phyloP scores from a whole-genome alignment of 1,140 invertebrate genomes.

The Euwallacea similis region DNA sequence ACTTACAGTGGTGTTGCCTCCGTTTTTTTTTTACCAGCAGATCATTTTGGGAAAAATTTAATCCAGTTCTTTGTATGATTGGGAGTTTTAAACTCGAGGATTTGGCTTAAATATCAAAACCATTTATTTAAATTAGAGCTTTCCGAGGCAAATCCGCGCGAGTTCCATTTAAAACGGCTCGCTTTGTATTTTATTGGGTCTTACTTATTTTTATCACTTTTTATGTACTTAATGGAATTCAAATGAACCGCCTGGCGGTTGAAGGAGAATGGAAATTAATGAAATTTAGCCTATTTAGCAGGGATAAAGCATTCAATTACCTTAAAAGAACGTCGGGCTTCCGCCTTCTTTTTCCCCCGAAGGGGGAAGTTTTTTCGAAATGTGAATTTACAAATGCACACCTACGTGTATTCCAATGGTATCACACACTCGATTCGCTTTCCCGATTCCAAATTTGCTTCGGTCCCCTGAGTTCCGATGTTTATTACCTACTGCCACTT shows the following conservation, averaged over 20 bases:
- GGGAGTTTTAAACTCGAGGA: too few relatives aligned
- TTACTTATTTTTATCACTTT: conserved; percentile 30
- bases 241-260: conserved; percentile 11
- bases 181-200: conserved; percentile 26
- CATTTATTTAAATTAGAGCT: conserved; percentile 25
- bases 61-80: too few relatives aligned
- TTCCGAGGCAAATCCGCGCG: conserved; percentile 10
- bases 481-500: too few relatives aligned
- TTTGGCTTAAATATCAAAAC: conserved; percentile 16
- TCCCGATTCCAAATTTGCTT: too few relatives aligned
- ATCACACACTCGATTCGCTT: too few relatives aligned
- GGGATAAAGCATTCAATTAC: conserved; percentile 16
- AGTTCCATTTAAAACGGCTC: conserved; percentile 18
- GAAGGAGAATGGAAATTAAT: conserved; percentile 22
- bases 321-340: conserved; percentile 6
- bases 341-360: too few relatives aligned
- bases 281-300: conserved; percentile 9
- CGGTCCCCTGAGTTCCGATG: too few relatives aligned
- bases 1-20: not conserved
- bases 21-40: too few relatives aligned
- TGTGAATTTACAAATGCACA: too few relatives aligned
- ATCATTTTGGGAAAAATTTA: too few relatives aligned
- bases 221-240: conserved; percentile 23
- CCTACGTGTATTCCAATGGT: too few relatives aligned
- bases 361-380: too few relatives aligned